Evolutionary conservation across 37 sponge, comb jelly and placozoan species (phyloP).

Genomic region (Chondrosia reniformis): DNA sequence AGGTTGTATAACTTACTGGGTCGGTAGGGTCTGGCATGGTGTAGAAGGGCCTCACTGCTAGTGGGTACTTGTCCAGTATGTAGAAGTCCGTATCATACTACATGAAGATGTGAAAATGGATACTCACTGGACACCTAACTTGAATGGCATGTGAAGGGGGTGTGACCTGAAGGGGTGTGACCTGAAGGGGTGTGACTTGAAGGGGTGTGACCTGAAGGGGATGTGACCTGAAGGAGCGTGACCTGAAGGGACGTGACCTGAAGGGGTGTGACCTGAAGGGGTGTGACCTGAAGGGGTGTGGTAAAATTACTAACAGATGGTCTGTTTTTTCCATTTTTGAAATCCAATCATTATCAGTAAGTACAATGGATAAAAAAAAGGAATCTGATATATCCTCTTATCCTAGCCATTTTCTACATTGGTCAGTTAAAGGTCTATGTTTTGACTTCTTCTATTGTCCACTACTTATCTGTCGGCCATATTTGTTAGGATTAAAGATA

Average conservation of each 20-base stretch:
- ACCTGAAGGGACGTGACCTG: background rate
- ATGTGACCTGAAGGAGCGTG: background rate
- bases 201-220: background rate
- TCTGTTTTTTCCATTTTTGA: too few relatives aligned
- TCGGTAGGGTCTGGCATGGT: conserved; percentile 94
- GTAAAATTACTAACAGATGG: too few relatives aligned
- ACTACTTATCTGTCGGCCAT: too few relatives aligned
- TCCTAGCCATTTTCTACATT: too few relatives aligned
- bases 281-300: background rate
- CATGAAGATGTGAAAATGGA: background rate
- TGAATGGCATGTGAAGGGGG: too few relatives aligned
- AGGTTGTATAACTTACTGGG: conserved; percentile 65
- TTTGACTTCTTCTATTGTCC: too few relatives aligned
- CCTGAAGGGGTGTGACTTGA: background rate
- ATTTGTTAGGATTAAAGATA: too few relatives aligned
- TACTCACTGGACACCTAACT: background rate
- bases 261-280: background rate
- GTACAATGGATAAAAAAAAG: too few relatives aligned
- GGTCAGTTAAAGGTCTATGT: too few relatives aligned
- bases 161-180: background rate
- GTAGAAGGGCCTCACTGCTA: conserved; percentile 98
- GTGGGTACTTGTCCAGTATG: conserved; percentile 97
- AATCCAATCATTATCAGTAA: too few relatives aligned
- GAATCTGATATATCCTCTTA: too few relatives aligned
- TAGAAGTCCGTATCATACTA: conserved; percentile 99